Evolutionary conservation across 2,113 vertebrate genomes (phyloP).

Genomic region (Coregonus clupeaformis): DNA sequence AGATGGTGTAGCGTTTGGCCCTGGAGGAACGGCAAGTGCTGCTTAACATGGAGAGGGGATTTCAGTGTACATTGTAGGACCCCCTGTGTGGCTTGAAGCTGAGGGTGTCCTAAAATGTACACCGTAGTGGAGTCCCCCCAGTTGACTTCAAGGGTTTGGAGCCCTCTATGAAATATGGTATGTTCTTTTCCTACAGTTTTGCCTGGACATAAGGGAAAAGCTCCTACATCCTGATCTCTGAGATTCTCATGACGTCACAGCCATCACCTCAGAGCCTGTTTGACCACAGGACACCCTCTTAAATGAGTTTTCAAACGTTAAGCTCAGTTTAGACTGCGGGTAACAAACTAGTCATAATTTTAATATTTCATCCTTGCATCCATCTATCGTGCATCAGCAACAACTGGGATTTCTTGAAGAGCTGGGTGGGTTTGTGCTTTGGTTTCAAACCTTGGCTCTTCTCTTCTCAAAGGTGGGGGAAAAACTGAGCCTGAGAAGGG

Average conservation of each 20-base stretch:
- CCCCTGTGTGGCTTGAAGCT: neutral
- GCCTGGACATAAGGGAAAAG: constrained; percentile 40
- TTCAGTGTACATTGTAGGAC: neutral
- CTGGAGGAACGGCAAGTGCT: too few relatives aligned
- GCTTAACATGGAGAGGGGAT: neutral
- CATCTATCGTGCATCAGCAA: constrained; percentile 58
- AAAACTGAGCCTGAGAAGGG: constrained; percentile 60
- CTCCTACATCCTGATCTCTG: constrained; percentile 11
- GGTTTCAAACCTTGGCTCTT: constrained; percentile 51
- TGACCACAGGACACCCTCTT: constrained; percentile 25
- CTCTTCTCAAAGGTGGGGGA: constrained; percentile 48
- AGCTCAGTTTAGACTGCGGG: constrained; percentile 35
- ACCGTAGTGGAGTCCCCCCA: constrained; percentile 16
- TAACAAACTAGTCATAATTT: constrained; percentile 55
- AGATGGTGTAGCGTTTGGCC: constrained; percentile 21
- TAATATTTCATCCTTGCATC: constrained; percentile 50
- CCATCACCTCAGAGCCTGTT: constrained; percentile 30
- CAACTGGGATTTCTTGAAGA: constrained; percentile 31
- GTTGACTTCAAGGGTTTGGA: constrained; percentile 25
- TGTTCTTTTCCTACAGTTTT: constrained; percentile 37
- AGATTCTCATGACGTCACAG: constrained; percentile 15
- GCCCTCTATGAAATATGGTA: neutral
- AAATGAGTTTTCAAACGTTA: constrained; percentile 50
- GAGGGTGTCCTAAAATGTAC: neutral
- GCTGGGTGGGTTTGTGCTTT: constrained; percentile 59